Evolutionary conservation across 2,797 vertebrate genomes (phyloP).

Genomic region (Tangara arthus): DNA sequence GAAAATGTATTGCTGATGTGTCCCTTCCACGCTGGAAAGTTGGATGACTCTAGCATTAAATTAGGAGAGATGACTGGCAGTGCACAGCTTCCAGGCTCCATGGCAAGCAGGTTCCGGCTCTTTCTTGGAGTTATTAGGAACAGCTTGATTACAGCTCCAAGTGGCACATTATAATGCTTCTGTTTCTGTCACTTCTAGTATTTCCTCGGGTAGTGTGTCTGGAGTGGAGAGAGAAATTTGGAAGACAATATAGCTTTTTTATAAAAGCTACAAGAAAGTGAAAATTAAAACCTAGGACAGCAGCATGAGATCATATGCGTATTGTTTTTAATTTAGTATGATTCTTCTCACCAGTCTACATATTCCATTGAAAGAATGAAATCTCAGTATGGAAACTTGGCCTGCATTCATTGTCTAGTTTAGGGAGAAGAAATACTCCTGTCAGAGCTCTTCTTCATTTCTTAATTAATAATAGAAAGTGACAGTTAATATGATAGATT

Average conservation of each 20-base stretch:
- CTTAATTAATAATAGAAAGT: conserved; percentile 52
- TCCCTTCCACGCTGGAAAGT: neutral
- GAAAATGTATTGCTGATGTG: neutral
- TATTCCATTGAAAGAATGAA: neutral
- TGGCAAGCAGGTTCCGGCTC: neutral
- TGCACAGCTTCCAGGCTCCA: neutral
- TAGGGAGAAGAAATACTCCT: neutral
- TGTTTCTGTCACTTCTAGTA: neutral
- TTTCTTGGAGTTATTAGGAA: neutral
- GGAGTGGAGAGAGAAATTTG: neutral
- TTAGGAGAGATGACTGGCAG: neutral
- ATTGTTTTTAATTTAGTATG: neutral
- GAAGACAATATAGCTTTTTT: neutral
- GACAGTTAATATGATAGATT: conserved; percentile 17
- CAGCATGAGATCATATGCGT: neutral
- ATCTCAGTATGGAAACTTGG: neutral
- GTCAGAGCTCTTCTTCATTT: conserved; percentile 12
- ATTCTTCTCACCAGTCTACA: neutral
- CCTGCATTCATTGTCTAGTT: neutral
- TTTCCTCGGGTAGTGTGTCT: neutral
- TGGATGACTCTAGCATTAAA: neutral
- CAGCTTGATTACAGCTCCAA: neutral
- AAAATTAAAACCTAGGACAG: neutral
- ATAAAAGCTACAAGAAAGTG: neutral
- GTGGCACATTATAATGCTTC: neutral